Evolutionary conservation across 2,797 vertebrate species (phyloP).

Genomic region (Zenarchopterus dispar): DNA sequence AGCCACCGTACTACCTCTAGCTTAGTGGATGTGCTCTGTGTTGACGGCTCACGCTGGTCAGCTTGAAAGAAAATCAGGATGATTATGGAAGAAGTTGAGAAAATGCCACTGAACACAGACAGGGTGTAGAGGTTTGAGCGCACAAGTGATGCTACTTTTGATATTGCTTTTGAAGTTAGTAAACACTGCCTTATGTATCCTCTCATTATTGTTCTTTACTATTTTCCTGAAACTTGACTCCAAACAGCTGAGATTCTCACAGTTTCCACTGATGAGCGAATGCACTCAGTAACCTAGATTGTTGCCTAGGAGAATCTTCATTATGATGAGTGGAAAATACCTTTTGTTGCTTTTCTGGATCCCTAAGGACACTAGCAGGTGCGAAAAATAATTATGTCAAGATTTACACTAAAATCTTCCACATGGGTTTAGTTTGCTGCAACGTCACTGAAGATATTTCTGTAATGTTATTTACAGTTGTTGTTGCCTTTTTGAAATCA

Average conservation of each 20-base stretch:
- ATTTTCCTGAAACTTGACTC: slow-evolving; percentile 26
- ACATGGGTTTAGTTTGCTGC: slow-evolving; percentile 38
- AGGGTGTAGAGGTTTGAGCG: neutral
- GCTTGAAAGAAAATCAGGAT: neutral
- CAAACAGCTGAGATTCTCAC: slow-evolving; percentile 29
- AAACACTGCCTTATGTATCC: neutral
- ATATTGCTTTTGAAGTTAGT: neutral
- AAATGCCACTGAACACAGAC: neutral
- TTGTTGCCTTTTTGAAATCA: neutral
- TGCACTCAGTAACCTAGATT: slow-evolving; percentile 58
- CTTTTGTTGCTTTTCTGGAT: slow-evolving; percentile 35
- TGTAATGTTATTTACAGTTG: neutral
- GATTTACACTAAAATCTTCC: slow-evolving; percentile 47
- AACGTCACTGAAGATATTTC: slow-evolving; percentile 43
- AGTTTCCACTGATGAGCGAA: slow-evolving; percentile 49
- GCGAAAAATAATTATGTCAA: slow-evolving; percentile 67
- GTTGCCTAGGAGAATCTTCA: slow-evolving; percentile 67
- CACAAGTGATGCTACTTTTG: neutral
- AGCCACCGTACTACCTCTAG: slow-evolving; percentile 2
- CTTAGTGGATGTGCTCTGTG: neutral
- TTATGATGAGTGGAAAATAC: slow-evolving; percentile 62
- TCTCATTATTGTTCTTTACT: slow-evolving; percentile 5
- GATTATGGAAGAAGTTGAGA: neutral
- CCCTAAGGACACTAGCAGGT: slow-evolving; percentile 73
- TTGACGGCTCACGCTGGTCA: neutral